These are phyloP conservation scores for Lacerta agilis DNA, from an alignment of 2,797 vertebrate genomes.

Conservation along the genomic window DNA sequence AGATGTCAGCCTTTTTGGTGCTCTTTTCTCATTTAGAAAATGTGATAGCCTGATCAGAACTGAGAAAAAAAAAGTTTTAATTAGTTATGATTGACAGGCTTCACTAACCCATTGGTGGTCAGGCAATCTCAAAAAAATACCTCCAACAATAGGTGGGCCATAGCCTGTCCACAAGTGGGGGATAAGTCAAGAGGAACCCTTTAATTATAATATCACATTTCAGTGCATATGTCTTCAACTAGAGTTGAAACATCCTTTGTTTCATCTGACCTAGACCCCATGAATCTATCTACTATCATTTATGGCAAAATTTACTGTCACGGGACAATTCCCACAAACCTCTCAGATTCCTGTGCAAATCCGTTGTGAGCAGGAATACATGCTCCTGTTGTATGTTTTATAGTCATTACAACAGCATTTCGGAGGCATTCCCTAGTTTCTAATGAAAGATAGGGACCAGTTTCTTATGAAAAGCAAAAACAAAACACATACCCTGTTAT, in stretches of 20 bases:
- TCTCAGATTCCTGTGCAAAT: background rate
- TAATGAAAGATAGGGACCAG: background rate
- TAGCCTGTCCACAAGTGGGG: background rate
- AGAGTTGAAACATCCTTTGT: background rate
- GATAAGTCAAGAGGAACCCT: background rate
- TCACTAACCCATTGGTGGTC: background rate
- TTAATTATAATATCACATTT: background rate
- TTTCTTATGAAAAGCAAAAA: background rate
- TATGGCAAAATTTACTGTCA: background rate
- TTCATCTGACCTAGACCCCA: background rate
- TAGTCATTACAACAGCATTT: background rate
- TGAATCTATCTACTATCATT: background rate
- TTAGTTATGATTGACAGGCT: background rate
- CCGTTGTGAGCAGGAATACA: background rate
- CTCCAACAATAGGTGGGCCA: background rate
- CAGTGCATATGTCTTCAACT: background rate
- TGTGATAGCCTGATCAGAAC: background rate
- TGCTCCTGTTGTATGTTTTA: background rate
- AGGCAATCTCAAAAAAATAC: background rate
- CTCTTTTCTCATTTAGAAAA: background rate
- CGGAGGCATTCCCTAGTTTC: background rate
- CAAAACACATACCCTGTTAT: background rate
- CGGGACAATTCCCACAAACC: background rate
- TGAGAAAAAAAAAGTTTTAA: background rate
- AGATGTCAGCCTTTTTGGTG: background rate